Evolutionary conservation across 2,888 invertebrate species (phyloP).

Genomic region (Meta bourneti): DNA sequence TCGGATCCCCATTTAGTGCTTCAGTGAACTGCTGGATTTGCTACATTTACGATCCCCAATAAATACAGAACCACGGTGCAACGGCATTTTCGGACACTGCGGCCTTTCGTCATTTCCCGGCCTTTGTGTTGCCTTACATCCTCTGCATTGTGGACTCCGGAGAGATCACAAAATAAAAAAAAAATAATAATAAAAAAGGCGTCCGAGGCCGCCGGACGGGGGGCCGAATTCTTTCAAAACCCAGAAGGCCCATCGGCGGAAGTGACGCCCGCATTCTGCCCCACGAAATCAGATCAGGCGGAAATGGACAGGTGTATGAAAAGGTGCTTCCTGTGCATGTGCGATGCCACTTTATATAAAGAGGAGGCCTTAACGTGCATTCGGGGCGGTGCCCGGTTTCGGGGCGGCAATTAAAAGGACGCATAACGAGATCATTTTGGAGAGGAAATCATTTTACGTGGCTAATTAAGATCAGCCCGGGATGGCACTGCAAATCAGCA

Average conservation of each 20-base stretch:
- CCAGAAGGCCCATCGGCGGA: conserved; percentile 41
- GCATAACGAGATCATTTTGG: not conserved
- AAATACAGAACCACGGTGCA: not conserved
- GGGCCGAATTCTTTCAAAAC: conserved; percentile 1
- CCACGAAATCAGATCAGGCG: conserved; percentile 68
- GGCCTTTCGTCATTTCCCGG: conserved; percentile 64
- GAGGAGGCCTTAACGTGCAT: not conserved
- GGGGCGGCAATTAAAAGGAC: not conserved
- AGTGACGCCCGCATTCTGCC: conserved; percentile 10
- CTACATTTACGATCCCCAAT: not conserved
- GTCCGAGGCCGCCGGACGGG: conserved; percentile 13
- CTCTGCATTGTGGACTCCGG: conserved; percentile 51
- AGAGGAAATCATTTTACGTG: conserved; percentile 48
- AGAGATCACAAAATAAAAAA: not conserved
- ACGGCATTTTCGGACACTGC: conserved; percentile 11
- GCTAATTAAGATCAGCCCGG: conserved; percentile 23
- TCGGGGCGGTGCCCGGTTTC: not conserved
- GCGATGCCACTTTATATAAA: not conserved
- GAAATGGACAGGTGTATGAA: conserved; percentile 69
- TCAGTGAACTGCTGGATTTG: too few relatives aligned
- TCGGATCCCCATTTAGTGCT: too few relatives aligned
- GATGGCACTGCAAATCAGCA: too few relatives aligned
- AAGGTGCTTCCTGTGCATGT: conserved; percentile 49
- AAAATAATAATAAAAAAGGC: conserved; percentile 24
- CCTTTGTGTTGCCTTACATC: conserved; percentile 59